A percentile compares a stretch with the other conserved stretches of the same genome.
phyloP scores from a whole-genome alignment of 2,113 vertebrate genomes.

The Mesembrinibis cayennensis region DNA sequence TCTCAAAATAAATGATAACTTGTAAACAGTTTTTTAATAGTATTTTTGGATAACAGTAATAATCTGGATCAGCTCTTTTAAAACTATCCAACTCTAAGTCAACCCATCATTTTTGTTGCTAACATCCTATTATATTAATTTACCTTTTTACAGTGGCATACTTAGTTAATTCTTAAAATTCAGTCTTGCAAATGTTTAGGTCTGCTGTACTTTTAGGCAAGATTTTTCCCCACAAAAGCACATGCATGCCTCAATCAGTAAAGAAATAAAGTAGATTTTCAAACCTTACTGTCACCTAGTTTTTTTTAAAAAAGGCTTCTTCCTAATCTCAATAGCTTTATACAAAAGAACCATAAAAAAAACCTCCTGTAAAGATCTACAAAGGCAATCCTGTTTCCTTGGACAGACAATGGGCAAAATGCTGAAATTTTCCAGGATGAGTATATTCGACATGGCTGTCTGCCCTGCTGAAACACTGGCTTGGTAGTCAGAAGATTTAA shows the following conservation, averaged over 20 bases:
- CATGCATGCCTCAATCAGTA: neutral
- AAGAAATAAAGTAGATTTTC: neutral
- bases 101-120: neutral
- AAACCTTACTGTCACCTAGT: neutral
- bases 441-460: neutral
- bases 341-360: neutral
- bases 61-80: neutral
- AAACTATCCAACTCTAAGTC: neutral
- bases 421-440: neutral
- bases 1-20: slow-evolving; percentile 24
- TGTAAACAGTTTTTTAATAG: neutral
- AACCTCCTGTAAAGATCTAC: neutral
- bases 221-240: neutral
- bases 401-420: neutral
- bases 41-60: neutral
- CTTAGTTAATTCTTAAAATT: neutral
- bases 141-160: neutral
- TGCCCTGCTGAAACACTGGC: neutral
- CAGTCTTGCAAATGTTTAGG: neutral
- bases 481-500: slow-evolving; percentile 1
- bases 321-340: neutral
- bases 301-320: neutral
- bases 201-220: neutral
- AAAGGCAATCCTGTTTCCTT: neutral
- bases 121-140: neutral